phyloP scores from a whole-genome alignment of 2,113 vertebrate species.

The Cryptotis parvus region DNA sequence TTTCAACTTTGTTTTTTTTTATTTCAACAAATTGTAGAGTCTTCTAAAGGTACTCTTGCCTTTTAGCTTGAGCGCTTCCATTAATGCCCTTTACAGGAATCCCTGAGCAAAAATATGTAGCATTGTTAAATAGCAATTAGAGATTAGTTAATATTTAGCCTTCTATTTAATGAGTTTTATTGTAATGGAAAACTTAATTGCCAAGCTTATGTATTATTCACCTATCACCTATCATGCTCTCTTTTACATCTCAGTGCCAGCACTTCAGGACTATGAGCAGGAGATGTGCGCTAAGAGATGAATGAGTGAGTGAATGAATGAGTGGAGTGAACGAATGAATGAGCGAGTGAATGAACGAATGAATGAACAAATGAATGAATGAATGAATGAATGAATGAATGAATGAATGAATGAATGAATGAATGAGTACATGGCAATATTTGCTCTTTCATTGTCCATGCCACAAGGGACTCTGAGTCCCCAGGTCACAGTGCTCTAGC shows the following conservation, averaged over 20 bases:
- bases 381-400: conserved; percentile 1
- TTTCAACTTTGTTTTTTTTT: neutral
- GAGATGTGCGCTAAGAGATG: conserved; percentile 5
- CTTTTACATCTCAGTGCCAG: conserved; percentile 30
- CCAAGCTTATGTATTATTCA: conserved; percentile 57
- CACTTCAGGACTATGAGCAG: neutral
- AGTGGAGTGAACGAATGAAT: no score
- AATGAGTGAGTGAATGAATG: neutral
- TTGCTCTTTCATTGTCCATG: neutral
- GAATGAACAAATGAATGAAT: no score
- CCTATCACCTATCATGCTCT: conserved; percentile 37
- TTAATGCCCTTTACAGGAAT: conserved; percentile 32
- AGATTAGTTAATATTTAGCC: conserved; percentile 47
- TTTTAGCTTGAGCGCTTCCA: neutral
- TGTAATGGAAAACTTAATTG: conserved; percentile 20
- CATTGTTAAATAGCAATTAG: conserved; percentile 58
- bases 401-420: conserved; percentile 17
- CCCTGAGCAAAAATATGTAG: conserved; percentile 21
- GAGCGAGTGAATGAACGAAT: no score
- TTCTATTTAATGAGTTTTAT: conserved; percentile 69
- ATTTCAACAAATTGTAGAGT: neutral
- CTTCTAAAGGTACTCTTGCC: neutral
- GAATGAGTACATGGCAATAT: neutral
- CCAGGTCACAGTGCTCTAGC: neutral
- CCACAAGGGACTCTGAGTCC: neutral